These are phyloP conservation scores for Drosophila pruinosa DNA, from an alignment of 1,140 invertebrate genomes.

Conservation along the genomic window DNA sequence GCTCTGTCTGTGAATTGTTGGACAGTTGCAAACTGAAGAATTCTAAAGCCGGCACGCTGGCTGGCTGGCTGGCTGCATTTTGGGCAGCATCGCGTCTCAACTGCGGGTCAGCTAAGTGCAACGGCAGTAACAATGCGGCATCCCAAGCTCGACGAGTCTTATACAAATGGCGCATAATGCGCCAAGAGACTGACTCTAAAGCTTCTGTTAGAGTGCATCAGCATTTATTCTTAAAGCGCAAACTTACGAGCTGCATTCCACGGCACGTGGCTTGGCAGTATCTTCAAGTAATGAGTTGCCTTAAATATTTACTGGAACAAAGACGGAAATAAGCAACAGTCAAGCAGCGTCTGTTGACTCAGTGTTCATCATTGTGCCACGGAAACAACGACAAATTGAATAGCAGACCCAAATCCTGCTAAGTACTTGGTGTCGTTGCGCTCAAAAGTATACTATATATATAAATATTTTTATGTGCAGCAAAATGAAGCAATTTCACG, in stretches of 20 bases:
- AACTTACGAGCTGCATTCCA: slow-evolving; percentile 27
- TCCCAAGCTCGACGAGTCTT: slow-evolving; percentile 2
- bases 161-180: slow-evolving; percentile 58
- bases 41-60: slow-evolving; percentile 12
- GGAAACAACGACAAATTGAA: slow-evolving; percentile 36
- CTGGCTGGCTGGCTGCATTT: slow-evolving; percentile 31
- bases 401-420: neutral
- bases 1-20: slow-evolving; percentile 17
- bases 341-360: neutral
- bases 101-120: slow-evolving; percentile 72
- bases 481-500: slow-evolving; percentile 44
- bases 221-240: slow-evolving; percentile 29
- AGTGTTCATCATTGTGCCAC: neutral
- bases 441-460: slow-evolving; percentile 50
- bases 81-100: slow-evolving; percentile 27
- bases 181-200: slow-evolving; percentile 16
- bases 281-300: slow-evolving; percentile 59
- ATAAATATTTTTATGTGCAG: slow-evolving; percentile 47
- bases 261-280: slow-evolving; percentile 32
- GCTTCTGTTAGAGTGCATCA: slow-evolving; percentile 8
- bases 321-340: slow-evolving; percentile 9
- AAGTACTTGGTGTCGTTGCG: neutral
- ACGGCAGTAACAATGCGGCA: slow-evolving; percentile 37
- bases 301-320: slow-evolving; percentile 53
- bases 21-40: slow-evolving; percentile 16